Percentiles rank a stretch among this genome's conserved stretches.
phyloP scores from a whole-genome alignment of 2,888 invertebrate species.

The Metellina segmentata region DNA sequence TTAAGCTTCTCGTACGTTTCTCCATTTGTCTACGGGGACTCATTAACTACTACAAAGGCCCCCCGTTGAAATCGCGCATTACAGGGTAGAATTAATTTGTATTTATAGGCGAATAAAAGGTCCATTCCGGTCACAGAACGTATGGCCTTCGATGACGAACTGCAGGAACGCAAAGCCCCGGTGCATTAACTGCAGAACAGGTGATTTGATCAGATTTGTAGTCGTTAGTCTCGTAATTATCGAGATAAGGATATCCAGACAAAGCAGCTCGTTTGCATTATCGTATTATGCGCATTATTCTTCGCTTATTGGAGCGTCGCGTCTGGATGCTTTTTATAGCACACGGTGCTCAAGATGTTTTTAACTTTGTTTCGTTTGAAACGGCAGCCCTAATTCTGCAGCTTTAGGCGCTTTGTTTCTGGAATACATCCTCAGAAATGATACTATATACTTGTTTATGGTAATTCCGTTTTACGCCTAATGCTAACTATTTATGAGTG shows the following conservation, averaged over 20 bases:
- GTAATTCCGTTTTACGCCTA: too few species aligned
- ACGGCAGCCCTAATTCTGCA: too few species aligned
- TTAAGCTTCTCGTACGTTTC: constrained; percentile 61
- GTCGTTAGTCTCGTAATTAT: not conserved
- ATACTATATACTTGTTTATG: too few species aligned
- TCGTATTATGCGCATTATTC: not conserved
- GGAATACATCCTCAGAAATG: too few species aligned
- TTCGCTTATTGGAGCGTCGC: not conserved
- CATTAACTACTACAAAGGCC: constrained; percentile 62
- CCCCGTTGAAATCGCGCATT: constrained; percentile 40
- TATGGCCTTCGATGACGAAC: constrained; percentile 20
- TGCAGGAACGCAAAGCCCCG: not conserved
- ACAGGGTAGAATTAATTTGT: constrained; percentile 65
- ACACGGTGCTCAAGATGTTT: too few species aligned
- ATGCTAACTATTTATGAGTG: too few species aligned
- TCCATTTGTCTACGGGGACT: constrained; percentile 73
- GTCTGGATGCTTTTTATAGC: not conserved
- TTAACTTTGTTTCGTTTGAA: too few species aligned
- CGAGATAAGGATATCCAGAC: not conserved
- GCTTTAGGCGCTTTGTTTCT: too few species aligned
- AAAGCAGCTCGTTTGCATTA: not conserved
- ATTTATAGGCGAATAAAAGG: constrained; percentile 68
- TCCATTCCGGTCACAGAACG: constrained; percentile 33
- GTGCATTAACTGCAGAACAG: not conserved
- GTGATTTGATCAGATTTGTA: not conserved